Conservation (phyloP, 2,888 invertebrate genomes). For the Junonia oenone region DNA sequence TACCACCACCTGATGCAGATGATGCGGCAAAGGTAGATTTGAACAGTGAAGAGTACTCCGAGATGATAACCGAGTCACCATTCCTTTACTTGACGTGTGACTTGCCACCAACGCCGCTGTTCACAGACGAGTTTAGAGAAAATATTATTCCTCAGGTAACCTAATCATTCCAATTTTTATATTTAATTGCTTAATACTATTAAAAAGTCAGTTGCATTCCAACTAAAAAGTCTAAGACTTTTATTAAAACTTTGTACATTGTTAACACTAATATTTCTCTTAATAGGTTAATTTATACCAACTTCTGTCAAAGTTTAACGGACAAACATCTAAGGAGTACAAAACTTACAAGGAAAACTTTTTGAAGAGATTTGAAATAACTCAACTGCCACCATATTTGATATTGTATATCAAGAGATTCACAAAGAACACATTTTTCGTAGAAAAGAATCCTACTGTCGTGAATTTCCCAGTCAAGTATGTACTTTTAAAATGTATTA, state of each 20-base stretch:
- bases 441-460: conserved; percentile 99
- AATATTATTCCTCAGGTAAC: conserved; percentile 98
- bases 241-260: too few relatives aligned
- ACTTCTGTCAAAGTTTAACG: conserved; percentile 97
- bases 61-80: conserved; percentile 92
- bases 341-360: conserved; percentile 99
- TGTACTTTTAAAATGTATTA: conserved; percentile 53
- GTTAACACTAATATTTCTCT: conserved; percentile 34
- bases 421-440: conserved; percentile 98
- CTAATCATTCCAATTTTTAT: neutral
- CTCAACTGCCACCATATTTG: conserved; percentile 93
- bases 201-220: too few relatives aligned
- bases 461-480: conserved; percentile 99
- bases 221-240: too few relatives aligned
- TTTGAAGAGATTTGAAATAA: conserved; percentile 97
- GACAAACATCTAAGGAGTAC: conserved; percentile 96
- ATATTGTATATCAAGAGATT: conserved; percentile 98
- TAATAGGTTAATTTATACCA: conserved; percentile 94
- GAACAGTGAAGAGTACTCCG: conserved; percentile 91
- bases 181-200: neutral
- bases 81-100: conserved; percentile 98
- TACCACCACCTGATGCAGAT: conserved; percentile 94
- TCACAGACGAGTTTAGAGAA: conserved; percentile 98
- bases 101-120: conserved; percentile 96
- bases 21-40: conserved; percentile 91